Base-by-base conservation (phyloP, 2,888 invertebrate genomes). In the Plusia festucae region DNA sequence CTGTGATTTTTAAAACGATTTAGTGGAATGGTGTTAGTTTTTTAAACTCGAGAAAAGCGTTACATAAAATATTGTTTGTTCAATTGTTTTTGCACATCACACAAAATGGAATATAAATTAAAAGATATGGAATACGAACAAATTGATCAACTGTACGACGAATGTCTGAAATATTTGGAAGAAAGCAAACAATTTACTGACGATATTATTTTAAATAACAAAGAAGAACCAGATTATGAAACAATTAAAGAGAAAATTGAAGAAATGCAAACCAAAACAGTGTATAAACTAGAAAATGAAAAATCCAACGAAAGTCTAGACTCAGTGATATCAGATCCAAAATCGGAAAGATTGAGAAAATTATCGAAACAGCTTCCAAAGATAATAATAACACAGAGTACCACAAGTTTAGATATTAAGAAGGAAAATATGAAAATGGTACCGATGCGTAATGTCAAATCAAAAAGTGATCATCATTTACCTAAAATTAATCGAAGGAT, bases 311-410 rank as follows among this genome's bases (percentile, higher is more conserved):
- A 88, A 68, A 92, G 91, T 62, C 63, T 88, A 0, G 83, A 83
- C 58, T 90, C 90, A 0, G 53, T 85, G 1, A 73, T 78, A 40
- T 86, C 85, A 2, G 90, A 91, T 22, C 67, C 83, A 0, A 89
- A 87, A 69, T 93, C 94, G 0, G 90, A 90, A 16, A 86, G 94
- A 61, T 73, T 94, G 11, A 85, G 93, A 27, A 92, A 86, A 68
- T 56, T 94, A 0, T 95, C 94, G 0, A 88, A 90, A 59, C 92
- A 92, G 46, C 65, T 94, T 8, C 94, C 94, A 0, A 94, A 90
- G 73, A 95, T 95, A 3, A 89, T 94, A 1, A 93, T 95, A 34
- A 94, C 94, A 0, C 90, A 93, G 56, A 94, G 94, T 65, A 90
- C 85, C 46, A 87, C 88, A 0, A 93, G 91, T 68, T 78, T 94